These are phyloP conservation scores for Zosterops pallidus DNA, from an alignment of 2,113 vertebrate species.

Conservation along the genomic window DNA sequence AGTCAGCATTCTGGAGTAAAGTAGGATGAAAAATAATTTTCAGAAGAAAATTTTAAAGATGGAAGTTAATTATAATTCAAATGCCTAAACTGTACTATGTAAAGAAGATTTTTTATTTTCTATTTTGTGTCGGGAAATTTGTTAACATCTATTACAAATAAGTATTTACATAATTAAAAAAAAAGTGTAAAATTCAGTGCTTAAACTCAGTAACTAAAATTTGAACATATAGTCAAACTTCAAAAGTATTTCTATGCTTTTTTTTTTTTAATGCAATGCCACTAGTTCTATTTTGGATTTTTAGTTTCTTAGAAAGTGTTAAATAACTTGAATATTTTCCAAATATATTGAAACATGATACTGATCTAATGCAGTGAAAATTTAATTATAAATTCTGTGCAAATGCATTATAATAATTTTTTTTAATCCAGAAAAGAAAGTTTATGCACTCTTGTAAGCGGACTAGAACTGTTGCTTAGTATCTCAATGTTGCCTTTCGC, in stretches of 20 bases:
- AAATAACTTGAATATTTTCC: background rate
- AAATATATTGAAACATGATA: background rate
- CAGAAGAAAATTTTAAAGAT: background rate
- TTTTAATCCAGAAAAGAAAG: background rate
- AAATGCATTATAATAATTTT: background rate
- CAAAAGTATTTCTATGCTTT: background rate
- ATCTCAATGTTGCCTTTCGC: background rate
- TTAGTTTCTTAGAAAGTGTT: background rate
- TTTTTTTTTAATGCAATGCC: background rate
- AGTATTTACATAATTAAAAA: background rate
- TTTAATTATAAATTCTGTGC: background rate
- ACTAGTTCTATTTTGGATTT: background rate
- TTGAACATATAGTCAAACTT: background rate
- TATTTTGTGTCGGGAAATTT: background rate
- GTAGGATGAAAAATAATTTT: slow-evolving; percentile 8
- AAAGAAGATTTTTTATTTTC: background rate
- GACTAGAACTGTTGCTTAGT: background rate
- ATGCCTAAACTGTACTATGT: background rate
- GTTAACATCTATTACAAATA: background rate
- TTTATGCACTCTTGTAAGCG: accelerated
- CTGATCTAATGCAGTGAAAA: background rate
- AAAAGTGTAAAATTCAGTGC: background rate
- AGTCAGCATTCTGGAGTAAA: background rate
- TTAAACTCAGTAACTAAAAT: background rate
- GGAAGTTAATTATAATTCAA: slow-evolving; percentile 4